Evolutionary conservation across 2,113 vertebrate genomes (phyloP).

Genomic region (Typhlomys cinereus): DNA sequence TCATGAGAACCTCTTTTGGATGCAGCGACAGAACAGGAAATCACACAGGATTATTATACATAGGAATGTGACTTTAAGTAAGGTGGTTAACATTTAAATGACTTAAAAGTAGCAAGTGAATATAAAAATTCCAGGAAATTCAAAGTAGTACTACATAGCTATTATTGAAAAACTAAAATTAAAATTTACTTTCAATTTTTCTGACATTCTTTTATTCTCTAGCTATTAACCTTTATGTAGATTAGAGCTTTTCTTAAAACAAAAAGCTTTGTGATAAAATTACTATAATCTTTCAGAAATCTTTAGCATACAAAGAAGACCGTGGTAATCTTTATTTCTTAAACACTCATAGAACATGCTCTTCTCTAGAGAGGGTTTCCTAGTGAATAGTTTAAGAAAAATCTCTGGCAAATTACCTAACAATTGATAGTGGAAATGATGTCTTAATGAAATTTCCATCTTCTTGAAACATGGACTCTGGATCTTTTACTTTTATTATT

Average conservation of each 20-base stretch:
- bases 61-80: background rate
- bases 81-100: constrained; percentile 40
- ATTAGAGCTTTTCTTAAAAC: constrained; percentile 74
- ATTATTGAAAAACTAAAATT: constrained; percentile 39
- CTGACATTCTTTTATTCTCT: constrained; percentile 47
- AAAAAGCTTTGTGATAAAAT: constrained; percentile 62
- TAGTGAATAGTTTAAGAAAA: constrained; percentile 77
- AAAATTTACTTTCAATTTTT: constrained; percentile 43
- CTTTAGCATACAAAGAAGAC: constrained; percentile 31
- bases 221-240: constrained; percentile 49
- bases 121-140: constrained; percentile 7
- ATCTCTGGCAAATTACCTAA: constrained; percentile 89
- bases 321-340: constrained; percentile 75
- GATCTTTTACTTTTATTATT: constrained; percentile 77
- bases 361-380: constrained; percentile 73
- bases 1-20: background rate
- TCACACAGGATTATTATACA: background rate
- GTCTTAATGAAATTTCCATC: constrained; percentile 95
- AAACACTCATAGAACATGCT: constrained; percentile 73
- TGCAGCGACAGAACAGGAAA: background rate
- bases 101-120: constrained; percentile 30
- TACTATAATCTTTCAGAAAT: constrained; percentile 77
- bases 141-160: background rate
- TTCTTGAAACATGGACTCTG: constrained; percentile 89
- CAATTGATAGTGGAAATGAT: constrained; percentile 95